phyloP scores from a whole-genome alignment of 2,888 invertebrate species.

The Chromoteleia sp. region DNA sequence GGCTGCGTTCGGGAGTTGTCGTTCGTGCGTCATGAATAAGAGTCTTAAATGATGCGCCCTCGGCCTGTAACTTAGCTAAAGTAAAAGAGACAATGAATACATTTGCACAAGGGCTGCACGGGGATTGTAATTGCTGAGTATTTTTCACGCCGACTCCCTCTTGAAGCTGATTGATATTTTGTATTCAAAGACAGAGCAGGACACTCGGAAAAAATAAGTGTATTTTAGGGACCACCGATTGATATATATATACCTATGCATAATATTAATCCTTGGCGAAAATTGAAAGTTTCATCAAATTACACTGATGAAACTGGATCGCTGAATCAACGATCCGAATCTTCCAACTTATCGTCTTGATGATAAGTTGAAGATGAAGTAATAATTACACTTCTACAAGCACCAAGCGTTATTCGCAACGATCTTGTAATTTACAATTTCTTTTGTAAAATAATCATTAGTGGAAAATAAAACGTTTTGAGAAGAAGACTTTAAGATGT shows the following conservation, averaged over 20 bases:
- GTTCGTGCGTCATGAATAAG: slow-evolving; percentile 64
- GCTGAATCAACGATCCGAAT: slow-evolving; percentile 24
- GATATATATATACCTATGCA: slow-evolving; percentile 68
- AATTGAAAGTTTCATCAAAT: slow-evolving; percentile 61
- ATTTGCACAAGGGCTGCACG: slow-evolving; percentile 78
- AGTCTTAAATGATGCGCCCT: slow-evolving; percentile 66
- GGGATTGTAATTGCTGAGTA: slow-evolving; percentile 82
- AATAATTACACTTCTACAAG: too few species aligned
- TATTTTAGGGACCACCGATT: slow-evolving; percentile 70
- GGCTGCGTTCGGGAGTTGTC: slow-evolving; percentile 55
- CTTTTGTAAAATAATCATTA: too few species aligned
- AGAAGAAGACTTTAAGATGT: too few species aligned
- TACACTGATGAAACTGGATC: slow-evolving; percentile 33
- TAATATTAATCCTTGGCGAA: slow-evolving; percentile 57
- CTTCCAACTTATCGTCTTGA: not conserved
- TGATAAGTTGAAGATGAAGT: not conserved
- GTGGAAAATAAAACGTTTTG: too few species aligned
- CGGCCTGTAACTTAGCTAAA: slow-evolving; percentile 70
- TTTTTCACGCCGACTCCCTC: slow-evolving; percentile 80
- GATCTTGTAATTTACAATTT: too few species aligned
- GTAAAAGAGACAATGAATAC: slow-evolving; percentile 78
- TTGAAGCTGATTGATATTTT: slow-evolving; percentile 83
- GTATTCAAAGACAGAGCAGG: slow-evolving; percentile 77
- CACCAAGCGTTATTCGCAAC: too few species aligned
- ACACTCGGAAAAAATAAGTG: slow-evolving; percentile 71